Evolutionary conservation across 2,113 vertebrate species (phyloP).

Genomic region (Nothoprocta perdicaria): DNA sequence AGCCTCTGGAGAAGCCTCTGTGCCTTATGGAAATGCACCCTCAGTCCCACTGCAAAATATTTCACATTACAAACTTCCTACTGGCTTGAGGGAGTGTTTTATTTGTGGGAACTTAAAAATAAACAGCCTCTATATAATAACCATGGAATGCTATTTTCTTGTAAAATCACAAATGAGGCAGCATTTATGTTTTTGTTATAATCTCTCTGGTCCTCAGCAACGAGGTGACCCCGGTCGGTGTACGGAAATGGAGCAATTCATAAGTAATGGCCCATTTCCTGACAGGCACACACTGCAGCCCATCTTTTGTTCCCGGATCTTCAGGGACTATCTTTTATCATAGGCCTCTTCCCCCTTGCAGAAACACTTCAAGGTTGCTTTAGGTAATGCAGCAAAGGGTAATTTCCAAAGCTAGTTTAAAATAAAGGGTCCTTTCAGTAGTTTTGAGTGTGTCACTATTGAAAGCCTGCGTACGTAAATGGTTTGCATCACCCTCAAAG

Average conservation of each 20-base stretch:
- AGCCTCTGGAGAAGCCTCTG: neutral
- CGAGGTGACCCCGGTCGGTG: neutral
- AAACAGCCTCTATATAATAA: neutral
- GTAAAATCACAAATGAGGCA: constrained; percentile 44
- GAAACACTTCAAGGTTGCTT: constrained; percentile 65
- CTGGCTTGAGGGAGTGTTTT: neutral
- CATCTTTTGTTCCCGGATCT: constrained; percentile 48
- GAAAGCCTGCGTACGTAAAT: constrained; percentile 5
- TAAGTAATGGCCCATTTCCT: constrained; percentile 40
- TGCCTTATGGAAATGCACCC: neutral
- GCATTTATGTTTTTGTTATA: constrained; percentile 31
- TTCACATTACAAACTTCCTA: constrained; percentile 54
- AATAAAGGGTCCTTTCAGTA: constrained; percentile 44
- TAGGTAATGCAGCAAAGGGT: constrained; percentile 49
- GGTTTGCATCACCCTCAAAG: constrained; percentile 5
- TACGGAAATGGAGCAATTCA: constrained; percentile 53
- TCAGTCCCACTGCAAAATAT: constrained; percentile 37
- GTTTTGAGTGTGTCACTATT: constrained; percentile 16
- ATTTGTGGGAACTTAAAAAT: neutral
- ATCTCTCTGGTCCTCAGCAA: neutral
- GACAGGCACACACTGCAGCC: neutral
- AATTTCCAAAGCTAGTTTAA: constrained; percentile 25
- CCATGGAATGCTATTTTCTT: constrained; percentile 24
- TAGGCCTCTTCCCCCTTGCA: constrained; percentile 47
- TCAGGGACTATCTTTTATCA: constrained; percentile 57